Percentiles rank a stretch among this genome's conserved stretches.
Conservation (phyloP, 1,140 invertebrate genomes). For the Pissodes strobi region DNA sequence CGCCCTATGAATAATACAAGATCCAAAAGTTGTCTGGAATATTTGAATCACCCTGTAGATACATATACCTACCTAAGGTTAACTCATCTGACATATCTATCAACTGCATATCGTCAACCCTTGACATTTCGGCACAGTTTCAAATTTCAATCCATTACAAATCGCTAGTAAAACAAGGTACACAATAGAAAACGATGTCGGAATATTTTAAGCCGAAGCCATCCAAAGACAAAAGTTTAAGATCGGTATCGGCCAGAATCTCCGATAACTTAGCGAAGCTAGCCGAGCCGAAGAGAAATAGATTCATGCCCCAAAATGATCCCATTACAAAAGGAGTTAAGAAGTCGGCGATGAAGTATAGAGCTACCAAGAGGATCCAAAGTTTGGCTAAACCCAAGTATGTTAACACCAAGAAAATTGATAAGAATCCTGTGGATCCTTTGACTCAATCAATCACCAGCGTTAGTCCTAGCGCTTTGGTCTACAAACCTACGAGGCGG, state of each 20-base stretch:
- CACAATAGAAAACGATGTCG: background rate
- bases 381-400: conserved; percentile 20
- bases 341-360: conserved; percentile 9
- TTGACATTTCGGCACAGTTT: too few species aligned
- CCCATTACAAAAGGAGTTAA: background rate
- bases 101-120: too few species aligned
- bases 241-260: background rate
- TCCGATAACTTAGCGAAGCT: conserved; percentile 1
- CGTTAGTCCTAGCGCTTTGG: conserved; percentile 19
- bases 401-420: conserved; percentile 15
- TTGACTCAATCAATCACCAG: conserved; percentile 10
- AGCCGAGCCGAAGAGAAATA: conserved; percentile 4
- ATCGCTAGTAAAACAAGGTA: background rate
- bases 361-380: conserved; percentile 17
- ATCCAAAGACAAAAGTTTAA: background rate
- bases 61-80: too few species aligned
- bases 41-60: too few species aligned
- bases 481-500: conserved; percentile 17
- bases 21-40: too few species aligned
- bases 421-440: background rate
- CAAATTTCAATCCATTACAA: too few species aligned
- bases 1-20: too few species aligned
- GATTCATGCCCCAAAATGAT: background rate
- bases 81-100: too few species aligned
- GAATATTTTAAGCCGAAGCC: background rate